Evolutionary conservation across 2,797 vertebrate genomes (phyloP), one percentile per base, ranked within the genome.

Genomic region (Synanceia verrucosa): DNA sequence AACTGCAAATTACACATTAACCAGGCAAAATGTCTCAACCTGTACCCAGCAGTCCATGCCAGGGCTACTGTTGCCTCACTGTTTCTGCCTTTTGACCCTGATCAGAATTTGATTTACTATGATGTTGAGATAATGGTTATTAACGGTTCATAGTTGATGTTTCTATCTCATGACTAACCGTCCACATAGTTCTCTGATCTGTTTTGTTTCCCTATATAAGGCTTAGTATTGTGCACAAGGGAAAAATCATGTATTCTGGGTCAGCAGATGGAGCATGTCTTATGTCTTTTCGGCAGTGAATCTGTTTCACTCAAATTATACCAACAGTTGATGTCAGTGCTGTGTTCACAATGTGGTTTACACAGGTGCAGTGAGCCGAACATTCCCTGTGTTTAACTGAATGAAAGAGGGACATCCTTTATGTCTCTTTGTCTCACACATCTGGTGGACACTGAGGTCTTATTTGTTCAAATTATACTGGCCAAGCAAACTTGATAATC

Each of bases 1-100:
- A 79, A 84, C 73, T 31, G 75, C 28, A 81, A 76, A 80, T 85
- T 76, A 84, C 71, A 79, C 72, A 86, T 87, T 82, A 87, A 85
- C 81, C 43, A 68, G 61, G 62, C 33, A 58, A 70, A 72, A 60
- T 47, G 47, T 51, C n/a, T 68, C 56, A 68, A 57, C 65, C 37
- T 48, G 4, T 39, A 41, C 16, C 13, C 26, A 9, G 21, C 23
- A 47, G 44, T 24, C 59, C 44, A 66, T 50, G 33, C 44, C 52
- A 31, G 53, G 46, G 18, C 46, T 34, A 28, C 31, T 60, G 3
- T 39, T 23, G 13, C 31, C 7, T 29, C 1, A 9, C 37, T 63
- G 43, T n/a, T 2, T 43, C 9, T 62, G 46, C n/a, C 1, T 39
- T 21, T 37, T 36, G 67, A 51, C 18, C 46, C 50, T 52, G 37